phyloP scores from a whole-genome alignment of 2,113 vertebrate species.

The Pyrgilauda ruficollis region DNA sequence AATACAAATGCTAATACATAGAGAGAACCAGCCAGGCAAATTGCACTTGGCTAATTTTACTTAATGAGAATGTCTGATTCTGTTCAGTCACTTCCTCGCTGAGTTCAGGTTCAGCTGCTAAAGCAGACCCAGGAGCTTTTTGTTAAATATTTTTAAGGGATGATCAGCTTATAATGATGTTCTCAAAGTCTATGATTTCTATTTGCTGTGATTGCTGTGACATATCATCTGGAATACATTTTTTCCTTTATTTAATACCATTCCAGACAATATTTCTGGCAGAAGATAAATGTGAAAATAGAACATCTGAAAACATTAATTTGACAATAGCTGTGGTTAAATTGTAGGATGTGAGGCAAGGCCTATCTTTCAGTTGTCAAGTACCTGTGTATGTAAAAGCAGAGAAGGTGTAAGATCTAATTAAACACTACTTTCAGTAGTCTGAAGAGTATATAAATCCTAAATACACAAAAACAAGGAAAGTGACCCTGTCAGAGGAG shows the following conservation, averaged over 20 bases:
- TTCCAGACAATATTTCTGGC: background rate
- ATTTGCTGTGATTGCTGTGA: background rate
- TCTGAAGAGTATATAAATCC: background rate
- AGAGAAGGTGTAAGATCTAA: background rate
- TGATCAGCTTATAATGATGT: background rate
- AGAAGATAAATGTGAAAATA: background rate
- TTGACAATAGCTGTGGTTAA: background rate
- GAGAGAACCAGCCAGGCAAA: background rate
- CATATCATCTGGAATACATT: background rate
- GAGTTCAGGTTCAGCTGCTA: slow-evolving; percentile 21
- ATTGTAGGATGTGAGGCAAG: background rate
- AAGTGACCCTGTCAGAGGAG: background rate
- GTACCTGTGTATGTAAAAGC: background rate
- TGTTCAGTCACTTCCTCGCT: background rate
- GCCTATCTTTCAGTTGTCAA: background rate
- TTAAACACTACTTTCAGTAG: background rate
- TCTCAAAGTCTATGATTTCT: background rate
- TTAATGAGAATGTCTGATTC: slow-evolving; percentile 45
- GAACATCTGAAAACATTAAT: background rate
- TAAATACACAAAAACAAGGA: background rate
- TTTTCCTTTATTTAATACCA: background rate
- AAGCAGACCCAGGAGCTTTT: slow-evolving; percentile 13
- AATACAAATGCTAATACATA: background rate
- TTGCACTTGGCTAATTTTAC: slow-evolving; percentile 33
- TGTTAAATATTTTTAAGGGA: background rate